A percentile compares a stretch with the other conserved stretches of the same genome.
Evolutionary conservation across 1,140 invertebrate genomes (phyloP).

Genomic region (Andricus grossulariae): DNA sequence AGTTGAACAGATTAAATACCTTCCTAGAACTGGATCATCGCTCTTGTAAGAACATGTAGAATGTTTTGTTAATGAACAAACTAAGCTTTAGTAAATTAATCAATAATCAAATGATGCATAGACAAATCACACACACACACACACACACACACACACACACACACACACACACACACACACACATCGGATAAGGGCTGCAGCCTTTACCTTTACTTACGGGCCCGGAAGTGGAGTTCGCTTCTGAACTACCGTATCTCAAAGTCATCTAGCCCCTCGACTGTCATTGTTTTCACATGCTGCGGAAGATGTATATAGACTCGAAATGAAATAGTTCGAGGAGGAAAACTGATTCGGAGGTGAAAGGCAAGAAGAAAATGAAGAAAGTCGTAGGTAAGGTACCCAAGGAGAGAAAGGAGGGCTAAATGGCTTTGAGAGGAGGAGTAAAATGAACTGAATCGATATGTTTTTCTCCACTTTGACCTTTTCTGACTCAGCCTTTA

Average conservation of each 20-base stretch:
- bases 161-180: no score
- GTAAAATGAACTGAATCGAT: conserved; percentile 3
- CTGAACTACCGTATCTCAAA: neutral
- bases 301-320: neutral
- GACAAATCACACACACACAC: no score
- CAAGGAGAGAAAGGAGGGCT: neutral
- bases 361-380: neutral
- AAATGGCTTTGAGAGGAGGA: neutral
- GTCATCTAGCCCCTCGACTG: neutral
- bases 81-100: no score
- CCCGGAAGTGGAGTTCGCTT: neutral
- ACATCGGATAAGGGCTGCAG: neutral
- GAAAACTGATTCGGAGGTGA: neutral
- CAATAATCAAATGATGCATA: no score
- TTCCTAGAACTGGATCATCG: no score
- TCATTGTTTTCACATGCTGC: conserved; percentile 15
- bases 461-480: neutral
- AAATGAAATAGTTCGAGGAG: conserved; percentile 17
- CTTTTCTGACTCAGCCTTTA: neutral
- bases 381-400: neutral
- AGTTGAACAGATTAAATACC: no score
- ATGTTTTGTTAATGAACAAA: no score
- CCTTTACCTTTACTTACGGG: neutral
- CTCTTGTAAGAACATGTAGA: no score
- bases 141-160: no score